phyloP scores from a whole-genome alignment of 2,888 invertebrate species.

The Plagodis dolabraria region DNA sequence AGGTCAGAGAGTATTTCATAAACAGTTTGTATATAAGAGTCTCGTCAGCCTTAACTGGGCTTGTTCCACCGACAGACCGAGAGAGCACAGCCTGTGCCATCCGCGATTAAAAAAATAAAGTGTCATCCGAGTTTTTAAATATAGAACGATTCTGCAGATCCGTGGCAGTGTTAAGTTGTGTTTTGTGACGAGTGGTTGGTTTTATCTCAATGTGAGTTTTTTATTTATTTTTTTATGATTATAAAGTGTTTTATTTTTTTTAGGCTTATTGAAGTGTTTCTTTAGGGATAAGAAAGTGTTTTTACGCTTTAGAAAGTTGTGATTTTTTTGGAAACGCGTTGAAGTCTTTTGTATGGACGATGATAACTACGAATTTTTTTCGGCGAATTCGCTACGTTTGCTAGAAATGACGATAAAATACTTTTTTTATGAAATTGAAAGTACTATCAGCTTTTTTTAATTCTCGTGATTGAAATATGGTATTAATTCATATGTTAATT shows the following conservation, averaged over 20 bases:
- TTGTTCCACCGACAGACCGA: conserved; percentile 42
- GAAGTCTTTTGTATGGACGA: conserved; percentile 14
- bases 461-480: background rate
- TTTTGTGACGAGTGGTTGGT: conserved; percentile 36
- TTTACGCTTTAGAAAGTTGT: conserved; percentile 11
- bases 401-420: too few species aligned
- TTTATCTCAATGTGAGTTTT: conserved; percentile 33
- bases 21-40: conserved; percentile 48
- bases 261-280: conserved; percentile 3
- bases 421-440: background rate
- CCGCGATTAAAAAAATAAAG: conserved; percentile 19
- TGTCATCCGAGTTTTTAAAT: conserved; percentile 29
- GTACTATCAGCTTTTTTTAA: background rate
- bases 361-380: background rate
- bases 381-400: too few species aligned
- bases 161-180: conserved; percentile 33
- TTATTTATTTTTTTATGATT: conserved; percentile 13
- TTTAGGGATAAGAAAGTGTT: background rate
- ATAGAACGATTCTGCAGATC: conserved; percentile 30
- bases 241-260: conserved; percentile 1
- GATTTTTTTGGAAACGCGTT: conserved; percentile 11
- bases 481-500: too few species aligned
- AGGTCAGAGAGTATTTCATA: conserved; percentile 44
- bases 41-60: conserved; percentile 34
- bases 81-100: conserved; percentile 28